phyloP scores from a whole-genome alignment of 1,140 invertebrate genomes.

The Kradibia gibbosae region DNA sequence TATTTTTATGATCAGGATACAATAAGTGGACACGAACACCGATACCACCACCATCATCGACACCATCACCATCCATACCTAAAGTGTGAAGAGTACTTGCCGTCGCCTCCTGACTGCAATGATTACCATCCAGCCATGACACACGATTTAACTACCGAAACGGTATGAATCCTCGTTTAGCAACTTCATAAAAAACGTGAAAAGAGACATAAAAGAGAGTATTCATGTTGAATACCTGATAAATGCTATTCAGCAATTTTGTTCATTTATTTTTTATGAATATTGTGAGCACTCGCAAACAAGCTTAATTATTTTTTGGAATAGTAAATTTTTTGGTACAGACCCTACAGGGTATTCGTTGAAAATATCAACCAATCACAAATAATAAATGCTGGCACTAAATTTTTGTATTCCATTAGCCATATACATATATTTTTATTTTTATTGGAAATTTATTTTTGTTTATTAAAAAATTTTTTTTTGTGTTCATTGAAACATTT shows the following conservation, averaged over 20 bases:
- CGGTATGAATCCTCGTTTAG: conserved; percentile 58
- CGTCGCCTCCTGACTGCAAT: conserved; percentile 64
- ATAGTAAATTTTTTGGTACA: too few species aligned
- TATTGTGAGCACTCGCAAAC: background rate
- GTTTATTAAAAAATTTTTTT: too few species aligned
- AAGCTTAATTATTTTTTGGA: background rate
- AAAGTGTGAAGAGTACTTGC: conserved; percentile 67
- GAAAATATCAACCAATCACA: too few species aligned
- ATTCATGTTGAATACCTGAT: background rate
- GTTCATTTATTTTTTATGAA: background rate
- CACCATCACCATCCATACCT: conserved; percentile 56
- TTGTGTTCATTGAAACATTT: too few species aligned
- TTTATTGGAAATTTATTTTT: too few species aligned
- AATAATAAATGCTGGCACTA: too few species aligned
- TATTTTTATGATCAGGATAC: conserved; percentile 66
- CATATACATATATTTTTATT: too few species aligned
- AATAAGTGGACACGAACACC: conserved; percentile 14
- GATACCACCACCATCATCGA: conserved; percentile 32
- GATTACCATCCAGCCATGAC: conserved; percentile 68
- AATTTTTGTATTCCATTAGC: too few species aligned
- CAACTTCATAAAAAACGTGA: background rate
- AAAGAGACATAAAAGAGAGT: background rate
- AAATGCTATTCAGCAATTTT: background rate
- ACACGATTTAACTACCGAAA: conserved; percentile 72
- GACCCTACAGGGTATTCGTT: too few species aligned